Evolutionary conservation across 2,888 invertebrate species (phyloP).

Genomic region (Dynastes tityus): DNA sequence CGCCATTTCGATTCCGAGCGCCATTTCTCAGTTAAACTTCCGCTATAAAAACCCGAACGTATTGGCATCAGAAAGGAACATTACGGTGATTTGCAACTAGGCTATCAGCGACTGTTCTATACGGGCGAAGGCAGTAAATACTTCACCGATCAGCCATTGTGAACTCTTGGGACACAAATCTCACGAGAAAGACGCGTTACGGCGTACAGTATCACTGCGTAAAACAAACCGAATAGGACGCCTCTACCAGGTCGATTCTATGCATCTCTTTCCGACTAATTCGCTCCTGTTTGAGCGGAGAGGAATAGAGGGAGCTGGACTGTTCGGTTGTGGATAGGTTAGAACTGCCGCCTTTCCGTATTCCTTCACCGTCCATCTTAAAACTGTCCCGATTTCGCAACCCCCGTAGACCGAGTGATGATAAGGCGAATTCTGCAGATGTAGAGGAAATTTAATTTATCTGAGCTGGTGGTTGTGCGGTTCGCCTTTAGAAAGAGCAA

Average conservation of each 20-base stretch:
- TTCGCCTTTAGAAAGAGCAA: slow-evolving; percentile 16
- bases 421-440: slow-evolving; percentile 66
- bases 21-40: slow-evolving; percentile 54
- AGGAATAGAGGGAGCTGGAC: not conserved
- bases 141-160: slow-evolving; percentile 70
- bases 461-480: slow-evolving; percentile 56
- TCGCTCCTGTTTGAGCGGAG: not conserved
- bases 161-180: slow-evolving; percentile 69
- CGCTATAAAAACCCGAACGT: slow-evolving; percentile 54
- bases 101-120: slow-evolving; percentile 62
- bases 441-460: slow-evolving; percentile 67
- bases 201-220: slow-evolving; percentile 57
- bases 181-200: slow-evolving; percentile 65
- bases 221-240: slow-evolving; percentile 53
- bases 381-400: slow-evolving; percentile 64
- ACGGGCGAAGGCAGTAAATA: slow-evolving; percentile 68
- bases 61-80: slow-evolving; percentile 62
- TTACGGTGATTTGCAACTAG: slow-evolving; percentile 67
- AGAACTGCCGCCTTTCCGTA: slow-evolving; percentile 59
- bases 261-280: slow-evolving; percentile 47
- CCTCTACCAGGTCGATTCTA: slow-evolving; percentile 56
- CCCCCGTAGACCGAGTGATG: slow-evolving; percentile 63
- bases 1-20: slow-evolving; percentile 53
- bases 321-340: slow-evolving; percentile 47
- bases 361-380: slow-evolving; percentile 66